Evolutionary conservation across 2,888 invertebrate species (phyloP).

Genomic region (Auanema sp.): DNA sequence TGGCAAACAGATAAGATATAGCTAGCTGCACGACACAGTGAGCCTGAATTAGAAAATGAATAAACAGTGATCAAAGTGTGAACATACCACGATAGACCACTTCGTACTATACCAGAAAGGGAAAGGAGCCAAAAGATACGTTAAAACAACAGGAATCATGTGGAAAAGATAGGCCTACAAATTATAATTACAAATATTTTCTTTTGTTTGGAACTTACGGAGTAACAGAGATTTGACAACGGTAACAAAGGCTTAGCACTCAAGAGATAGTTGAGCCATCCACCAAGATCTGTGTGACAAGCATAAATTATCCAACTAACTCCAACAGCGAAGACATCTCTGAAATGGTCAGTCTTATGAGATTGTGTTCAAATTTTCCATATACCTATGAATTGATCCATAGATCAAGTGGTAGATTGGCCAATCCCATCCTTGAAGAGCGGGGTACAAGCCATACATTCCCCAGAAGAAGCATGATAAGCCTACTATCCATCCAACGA

Average conservation of each 20-base stretch:
- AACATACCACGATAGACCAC: conserved; percentile 43
- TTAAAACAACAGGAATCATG: conserved; percentile 64
- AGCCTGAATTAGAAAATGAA: conserved; percentile 8
- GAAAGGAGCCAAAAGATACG: conserved; percentile 61
- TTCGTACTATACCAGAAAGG: conserved; percentile 55
- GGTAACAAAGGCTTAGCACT: conserved; percentile 58
- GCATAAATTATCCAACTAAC: conserved; percentile 63
- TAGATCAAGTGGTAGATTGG: conserved; percentile 61
- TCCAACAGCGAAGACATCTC: conserved; percentile 62
- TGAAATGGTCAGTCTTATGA: conserved; percentile 14
- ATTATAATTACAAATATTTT: not conserved
- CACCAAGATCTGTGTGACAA: conserved; percentile 64
- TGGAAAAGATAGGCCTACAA: conserved; percentile 62
- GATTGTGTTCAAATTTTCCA: not conserved
- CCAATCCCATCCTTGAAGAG: conserved; percentile 62
- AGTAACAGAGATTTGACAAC: conserved; percentile 61
- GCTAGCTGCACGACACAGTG: conserved; percentile 59
- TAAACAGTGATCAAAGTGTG: not conserved
- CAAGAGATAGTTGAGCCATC: conserved; percentile 57
- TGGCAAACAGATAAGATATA: conserved; percentile 53
- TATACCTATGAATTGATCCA: conserved; percentile 53
- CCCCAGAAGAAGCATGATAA: conserved; percentile 48
- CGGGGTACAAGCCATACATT: conserved; percentile 61
- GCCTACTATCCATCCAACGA: conserved; percentile 47
- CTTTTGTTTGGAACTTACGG: conserved; percentile 35